Evolutionary conservation across 2,888 invertebrate genomes (phyloP).

Genomic region (Limenitis arthemis): DNA sequence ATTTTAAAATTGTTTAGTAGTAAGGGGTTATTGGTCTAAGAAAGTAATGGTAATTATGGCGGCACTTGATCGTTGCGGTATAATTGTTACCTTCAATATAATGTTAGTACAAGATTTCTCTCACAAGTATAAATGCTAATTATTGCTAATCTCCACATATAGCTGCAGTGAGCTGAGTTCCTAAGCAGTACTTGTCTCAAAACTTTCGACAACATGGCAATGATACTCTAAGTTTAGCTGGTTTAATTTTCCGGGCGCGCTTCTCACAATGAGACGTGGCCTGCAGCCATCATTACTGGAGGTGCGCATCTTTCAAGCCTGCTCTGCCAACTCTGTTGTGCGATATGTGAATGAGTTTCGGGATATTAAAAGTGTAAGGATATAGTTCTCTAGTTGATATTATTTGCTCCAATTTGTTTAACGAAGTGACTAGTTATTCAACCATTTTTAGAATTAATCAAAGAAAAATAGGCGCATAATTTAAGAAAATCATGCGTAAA

Average conservation of each 20-base stretch:
- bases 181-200: neutral
- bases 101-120: too few relatives aligned
- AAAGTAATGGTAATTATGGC: too few relatives aligned
- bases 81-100: too few relatives aligned
- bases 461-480: too few relatives aligned
- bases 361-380: slow-evolving; percentile 25
- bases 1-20: too few relatives aligned
- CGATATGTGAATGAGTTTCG: slow-evolving; percentile 31
- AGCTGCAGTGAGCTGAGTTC: neutral
- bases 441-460: too few relatives aligned
- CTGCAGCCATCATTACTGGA: slow-evolving; percentile 54
- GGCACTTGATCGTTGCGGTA: too few relatives aligned
- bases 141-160: too few relatives aligned
- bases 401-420: neutral
- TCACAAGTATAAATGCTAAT: too few relatives aligned
- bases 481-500: too few relatives aligned
- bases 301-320: slow-evolving; percentile 38
- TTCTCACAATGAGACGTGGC: slow-evolving; percentile 47
- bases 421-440: neutral
- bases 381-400: slow-evolving; percentile 6
- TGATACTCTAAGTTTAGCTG: slow-evolving; percentile 40
- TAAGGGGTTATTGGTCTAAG: too few relatives aligned
- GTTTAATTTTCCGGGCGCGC: slow-evolving; percentile 60
- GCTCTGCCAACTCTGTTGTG: slow-evolving; percentile 33
- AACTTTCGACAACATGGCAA: neutral